Percentiles rank a stretch among this genome's conserved stretches.
phyloP scores from a whole-genome alignment of 2,113 vertebrate species.

The Oncorhynchus gorbuscha region DNA sequence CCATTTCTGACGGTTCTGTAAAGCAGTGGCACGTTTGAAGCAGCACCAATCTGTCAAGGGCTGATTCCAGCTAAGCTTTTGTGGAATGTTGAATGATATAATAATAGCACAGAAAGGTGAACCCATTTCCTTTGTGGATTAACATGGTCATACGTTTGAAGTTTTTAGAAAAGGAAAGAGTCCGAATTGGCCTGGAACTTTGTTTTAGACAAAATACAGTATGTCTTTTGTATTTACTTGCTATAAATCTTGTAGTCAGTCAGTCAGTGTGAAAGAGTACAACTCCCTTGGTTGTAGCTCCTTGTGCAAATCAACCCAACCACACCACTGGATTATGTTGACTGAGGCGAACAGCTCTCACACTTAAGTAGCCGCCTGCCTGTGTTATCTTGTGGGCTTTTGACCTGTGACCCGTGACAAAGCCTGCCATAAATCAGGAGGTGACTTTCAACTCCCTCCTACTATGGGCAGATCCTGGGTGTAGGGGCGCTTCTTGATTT shows the following conservation, averaged over 20 bases:
- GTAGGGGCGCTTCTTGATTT: conserved; percentile 15
- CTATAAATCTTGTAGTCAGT: background rate
- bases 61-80: conserved; percentile 19
- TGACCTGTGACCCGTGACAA: conserved; percentile 44
- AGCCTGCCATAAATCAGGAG: conserved; percentile 27
- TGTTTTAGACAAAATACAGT: background rate
- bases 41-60: conserved; percentile 18
- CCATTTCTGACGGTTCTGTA: conserved; percentile 43
- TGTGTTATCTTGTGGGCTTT: conserved; percentile 34
- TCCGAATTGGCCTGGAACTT: too few species aligned
- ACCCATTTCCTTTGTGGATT: background rate
- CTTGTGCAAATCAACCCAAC: conserved; percentile 1
- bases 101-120: background rate
- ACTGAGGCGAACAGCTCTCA: background rate
- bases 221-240: background rate
- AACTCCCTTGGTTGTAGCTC: conserved; percentile 1
- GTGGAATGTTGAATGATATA: conserved; percentile 17
- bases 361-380: conserved; percentile 19
- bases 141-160: background rate
- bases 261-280: background rate
- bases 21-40: conserved; percentile 23
- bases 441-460: conserved; percentile 1
- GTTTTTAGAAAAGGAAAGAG: too few species aligned
- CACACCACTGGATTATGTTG: background rate
- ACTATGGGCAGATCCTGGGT: background rate